Base-by-base conservation (phyloP, 2,113 vertebrate species). In the Pelobates fuscus region DNA sequence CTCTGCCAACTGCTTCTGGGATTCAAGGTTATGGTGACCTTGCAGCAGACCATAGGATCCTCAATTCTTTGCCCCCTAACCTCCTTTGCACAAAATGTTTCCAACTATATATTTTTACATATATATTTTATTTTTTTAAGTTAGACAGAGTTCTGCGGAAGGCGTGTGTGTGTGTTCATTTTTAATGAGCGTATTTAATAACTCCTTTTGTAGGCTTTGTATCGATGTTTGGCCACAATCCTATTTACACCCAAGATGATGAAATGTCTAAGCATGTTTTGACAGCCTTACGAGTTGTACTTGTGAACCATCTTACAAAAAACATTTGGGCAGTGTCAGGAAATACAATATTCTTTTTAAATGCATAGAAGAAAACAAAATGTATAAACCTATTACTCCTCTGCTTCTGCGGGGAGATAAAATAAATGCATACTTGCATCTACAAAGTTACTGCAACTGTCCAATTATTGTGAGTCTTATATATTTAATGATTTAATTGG, bases 1-100 rank as follows among this genome's bases (percentile, higher is more conserved):
- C 49, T 54, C 46, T 73, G 61, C 71, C 71, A 73, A 73, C 71
- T 73, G 54, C 71, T 73, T 18, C 23, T 46, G 29, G 46, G 21
- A 57, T 55, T 65, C 71, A 73, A 65, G 71, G 71, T 73, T 52
- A 54, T 8, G 27, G 18, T 81, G 70, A 78, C 74, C 80, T 82
- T 81, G 78, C 44, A 57, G 67, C 52, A 43, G 78, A n/a, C 55
- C 72, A 32, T n/a, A 10, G 20, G 52, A 55, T 25, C 64, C 49
- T 46, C 71, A 70, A 79, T 70, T 71, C 18, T 2, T 49, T 14
- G 15, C 1, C 44, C 44, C 44, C 44, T 23, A 80, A 67, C 20
- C 65, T 80, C 61, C 69, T 17, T 70, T 58, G 79, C 41, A 8
- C 1, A 11, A 84, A 67, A 78, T 84, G 81, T 81, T 82, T 61